phyloP scores from a whole-genome alignment of 2,113 vertebrate species.

The Micromys minutus region DNA sequence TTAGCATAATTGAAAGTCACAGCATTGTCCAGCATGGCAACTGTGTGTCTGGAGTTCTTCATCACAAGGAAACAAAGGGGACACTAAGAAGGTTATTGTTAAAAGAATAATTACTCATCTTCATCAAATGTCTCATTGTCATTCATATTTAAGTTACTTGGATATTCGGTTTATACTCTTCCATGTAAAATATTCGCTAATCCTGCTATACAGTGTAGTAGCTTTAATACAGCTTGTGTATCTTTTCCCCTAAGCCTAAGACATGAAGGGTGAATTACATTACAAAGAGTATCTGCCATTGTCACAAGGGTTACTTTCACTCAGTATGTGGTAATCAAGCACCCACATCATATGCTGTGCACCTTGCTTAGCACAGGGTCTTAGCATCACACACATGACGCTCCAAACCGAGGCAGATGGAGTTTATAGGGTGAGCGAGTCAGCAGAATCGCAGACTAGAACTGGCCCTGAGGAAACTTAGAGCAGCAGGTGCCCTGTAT shows the following conservation, averaged over 20 bases:
- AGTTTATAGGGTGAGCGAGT: neutral
- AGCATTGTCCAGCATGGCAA: neutral
- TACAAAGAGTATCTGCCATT: neutral
- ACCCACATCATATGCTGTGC: neutral
- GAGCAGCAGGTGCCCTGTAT: neutral
- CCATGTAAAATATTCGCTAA: neutral
- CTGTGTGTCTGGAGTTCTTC: neutral
- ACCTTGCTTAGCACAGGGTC: neutral
- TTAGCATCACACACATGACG: neutral
- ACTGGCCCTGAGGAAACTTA: neutral
- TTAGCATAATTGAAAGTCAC: neutral
- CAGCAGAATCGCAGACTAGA: neutral
- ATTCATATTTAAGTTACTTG: neutral
- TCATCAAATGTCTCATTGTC: neutral
- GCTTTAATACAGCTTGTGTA: neutral
- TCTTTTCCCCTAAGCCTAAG: constrained; percentile 29
- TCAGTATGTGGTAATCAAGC: neutral
- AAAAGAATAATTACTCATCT: neutral
- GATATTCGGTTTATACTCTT: neutral
- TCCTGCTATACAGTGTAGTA: neutral
- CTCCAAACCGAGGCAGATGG: neutral
- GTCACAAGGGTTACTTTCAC: neutral
- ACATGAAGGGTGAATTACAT: neutral
- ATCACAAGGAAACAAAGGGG: neutral
- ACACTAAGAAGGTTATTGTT: neutral